A percentile compares a stretch with the other conserved stretches of the same genome.
phyloP scores from a whole-genome alignment of 2,797 vertebrate species.

The Spinus pinus region DNA sequence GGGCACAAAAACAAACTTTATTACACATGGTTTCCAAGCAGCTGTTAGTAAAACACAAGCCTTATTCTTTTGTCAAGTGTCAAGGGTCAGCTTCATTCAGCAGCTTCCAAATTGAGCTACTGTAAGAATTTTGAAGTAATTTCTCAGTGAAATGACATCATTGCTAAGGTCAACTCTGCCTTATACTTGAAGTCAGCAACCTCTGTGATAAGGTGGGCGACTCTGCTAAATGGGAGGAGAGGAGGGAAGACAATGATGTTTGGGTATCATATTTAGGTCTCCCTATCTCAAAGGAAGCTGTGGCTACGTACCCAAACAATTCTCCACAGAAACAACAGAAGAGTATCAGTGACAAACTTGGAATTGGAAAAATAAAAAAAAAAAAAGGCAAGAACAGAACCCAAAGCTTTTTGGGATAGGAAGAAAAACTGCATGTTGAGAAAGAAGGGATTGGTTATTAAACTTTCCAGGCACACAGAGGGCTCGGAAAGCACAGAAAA shows the following conservation, averaged over 20 bases:
- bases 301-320: not conserved
- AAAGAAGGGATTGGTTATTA: conserved; percentile 53
- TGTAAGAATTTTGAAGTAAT: conserved; percentile 49
- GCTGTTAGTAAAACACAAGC: conserved; percentile 60
- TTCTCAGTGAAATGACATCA: conserved; percentile 5
- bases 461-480: conserved; percentile 64
- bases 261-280: not conserved
- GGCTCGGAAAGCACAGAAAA: conserved; percentile 66
- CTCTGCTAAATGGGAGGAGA: not conserved
- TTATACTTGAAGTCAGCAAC: not conserved
- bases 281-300: not conserved
- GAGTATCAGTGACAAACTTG: not conserved
- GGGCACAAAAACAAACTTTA: conserved; percentile 56
- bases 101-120: conserved; percentile 54
- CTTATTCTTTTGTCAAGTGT: conserved; percentile 51
- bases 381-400: conserved; percentile 40
- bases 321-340: not conserved
- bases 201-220: not conserved
- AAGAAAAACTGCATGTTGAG: conserved; percentile 55
- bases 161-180: conserved; percentile 2
- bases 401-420: conserved; percentile 40
- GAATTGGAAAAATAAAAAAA: not conserved
- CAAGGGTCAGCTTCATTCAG: conserved; percentile 55
- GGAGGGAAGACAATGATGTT: not conserved
- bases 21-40: conserved; percentile 58